phyloP scores from a whole-genome alignment of 2,888 invertebrate genomes.

The Himalopsyche japonica region DNA sequence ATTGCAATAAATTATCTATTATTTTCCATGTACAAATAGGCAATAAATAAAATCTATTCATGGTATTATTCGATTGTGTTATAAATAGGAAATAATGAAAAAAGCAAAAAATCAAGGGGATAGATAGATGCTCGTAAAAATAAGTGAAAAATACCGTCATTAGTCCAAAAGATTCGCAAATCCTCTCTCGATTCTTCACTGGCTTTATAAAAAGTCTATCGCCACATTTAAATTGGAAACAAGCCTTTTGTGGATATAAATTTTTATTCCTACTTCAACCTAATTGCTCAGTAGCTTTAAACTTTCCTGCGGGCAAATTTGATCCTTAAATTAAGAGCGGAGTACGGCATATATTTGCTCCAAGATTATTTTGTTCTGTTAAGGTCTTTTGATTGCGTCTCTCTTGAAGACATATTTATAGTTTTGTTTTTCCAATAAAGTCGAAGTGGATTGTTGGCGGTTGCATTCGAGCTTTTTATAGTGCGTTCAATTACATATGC shows the following conservation, averaged over 20 bases:
- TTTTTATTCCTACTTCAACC: neutral
- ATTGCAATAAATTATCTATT: too few relatives aligned
- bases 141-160: neutral
- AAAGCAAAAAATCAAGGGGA: neutral
- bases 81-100: neutral
- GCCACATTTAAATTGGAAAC: neutral
- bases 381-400: neutral
- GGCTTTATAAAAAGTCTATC: neutral
- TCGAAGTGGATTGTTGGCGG: conserved; percentile 18
- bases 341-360: neutral
- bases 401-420: conserved; percentile 13
- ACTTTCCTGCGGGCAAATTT: neutral
- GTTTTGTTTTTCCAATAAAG: conserved; percentile 25
- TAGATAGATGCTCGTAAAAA: neutral
- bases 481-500: neutral
- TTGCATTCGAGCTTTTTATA: neutral
- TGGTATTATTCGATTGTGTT: too few relatives aligned
- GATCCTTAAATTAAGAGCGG: neutral
- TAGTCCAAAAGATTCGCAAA: neutral
- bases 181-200: neutral
- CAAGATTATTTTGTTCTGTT: neutral
- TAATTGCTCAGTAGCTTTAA: neutral
- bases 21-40: too few relatives aligned
- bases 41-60: too few relatives aligned
- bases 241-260: neutral